These are phyloP conservation scores for Sphaerophoria rueppellii DNA, from an alignment of 2,888 invertebrate genomes.

Conservation along the genomic window DNA sequence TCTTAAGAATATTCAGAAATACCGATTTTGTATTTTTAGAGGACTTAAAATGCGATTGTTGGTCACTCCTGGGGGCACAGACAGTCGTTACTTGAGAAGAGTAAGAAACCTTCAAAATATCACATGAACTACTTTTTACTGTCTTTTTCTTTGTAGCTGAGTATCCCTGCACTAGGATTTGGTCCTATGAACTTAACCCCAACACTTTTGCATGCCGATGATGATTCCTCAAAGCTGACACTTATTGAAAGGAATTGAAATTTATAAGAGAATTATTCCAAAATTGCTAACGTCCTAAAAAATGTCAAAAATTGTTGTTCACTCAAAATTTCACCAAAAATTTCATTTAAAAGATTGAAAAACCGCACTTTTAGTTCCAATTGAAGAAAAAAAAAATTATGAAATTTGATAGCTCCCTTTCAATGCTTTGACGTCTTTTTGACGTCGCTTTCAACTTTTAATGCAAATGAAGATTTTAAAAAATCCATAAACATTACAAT, in stretches of 20 bases:
- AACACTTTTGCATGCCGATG: constrained; percentile 92
- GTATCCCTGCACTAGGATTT: constrained; percentile 93
- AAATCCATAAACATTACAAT: neutral
- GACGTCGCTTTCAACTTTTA: neutral
- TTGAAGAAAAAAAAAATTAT: too few species aligned
- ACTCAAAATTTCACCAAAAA: too few species aligned
- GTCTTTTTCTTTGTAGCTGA: constrained; percentile 82
- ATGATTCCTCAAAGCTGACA: constrained; percentile 91
- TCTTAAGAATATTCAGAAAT: neutral
- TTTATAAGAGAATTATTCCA: constrained; percentile 83
- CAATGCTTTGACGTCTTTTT: neutral
- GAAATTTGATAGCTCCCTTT: too few species aligned
- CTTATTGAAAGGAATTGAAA: constrained; percentile 92
- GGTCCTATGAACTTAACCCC: constrained; percentile 93
- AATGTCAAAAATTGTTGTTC: neutral
- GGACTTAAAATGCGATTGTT: neutral
- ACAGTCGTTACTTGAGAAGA: constrained; percentile 9
- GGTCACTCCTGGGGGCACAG: constrained; percentile 1
- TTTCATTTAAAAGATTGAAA: too few species aligned
- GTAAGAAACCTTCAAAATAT: neutral
- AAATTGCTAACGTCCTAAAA: constrained; percentile 75
- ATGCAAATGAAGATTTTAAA: neutral
- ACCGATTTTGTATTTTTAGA: neutral
- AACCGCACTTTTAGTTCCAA: too few species aligned
- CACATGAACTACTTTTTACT: neutral